Evolutionary conservation across 2,888 invertebrate genomes (phyloP).

Genomic region (Drosophila seclusa): DNA sequence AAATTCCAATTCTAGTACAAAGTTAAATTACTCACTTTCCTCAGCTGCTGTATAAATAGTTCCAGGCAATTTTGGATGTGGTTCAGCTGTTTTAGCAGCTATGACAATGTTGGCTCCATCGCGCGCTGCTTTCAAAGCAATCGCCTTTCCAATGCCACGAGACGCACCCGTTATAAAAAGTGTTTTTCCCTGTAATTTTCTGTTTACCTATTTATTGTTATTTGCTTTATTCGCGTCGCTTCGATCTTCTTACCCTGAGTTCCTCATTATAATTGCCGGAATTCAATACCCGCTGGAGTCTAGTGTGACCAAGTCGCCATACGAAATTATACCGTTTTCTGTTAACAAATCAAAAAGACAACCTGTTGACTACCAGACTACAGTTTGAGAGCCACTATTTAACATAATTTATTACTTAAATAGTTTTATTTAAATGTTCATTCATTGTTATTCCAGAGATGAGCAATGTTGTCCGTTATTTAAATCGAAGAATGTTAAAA

Average conservation of each 20-base stretch:
- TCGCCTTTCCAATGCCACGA: slow-evolving; percentile 97
- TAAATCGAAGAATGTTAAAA: background rate
- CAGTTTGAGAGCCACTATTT: background rate
- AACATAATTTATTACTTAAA: background rate
- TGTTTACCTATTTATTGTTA: background rate
- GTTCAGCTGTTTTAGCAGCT: slow-evolving; percentile 94
- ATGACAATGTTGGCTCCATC: slow-evolving; percentile 95
- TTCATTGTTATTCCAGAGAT: too few species aligned
- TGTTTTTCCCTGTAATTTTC: slow-evolving; percentile 92
- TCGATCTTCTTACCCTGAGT: slow-evolving; percentile 22
- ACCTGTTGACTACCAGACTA: too few species aligned
- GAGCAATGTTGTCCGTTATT: background rate
- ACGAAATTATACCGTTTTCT: background rate
- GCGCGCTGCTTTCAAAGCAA: slow-evolving; percentile 94
- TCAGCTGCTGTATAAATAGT: slow-evolving; percentile 94
- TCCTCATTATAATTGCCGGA: slow-evolving; percentile 27
- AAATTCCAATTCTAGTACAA: slow-evolving; percentile 28
- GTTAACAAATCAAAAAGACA: background rate
- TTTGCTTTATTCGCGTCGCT: background rate
- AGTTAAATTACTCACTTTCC: slow-evolving; percentile 87
- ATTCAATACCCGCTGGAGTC: background rate
- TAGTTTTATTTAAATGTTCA: background rate
- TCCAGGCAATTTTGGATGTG: slow-evolving; percentile 88
- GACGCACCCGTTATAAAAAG: slow-evolving; percentile 98
- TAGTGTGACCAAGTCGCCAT: slow-evolving; percentile 3